Evolutionary conservation across 2,888 invertebrate genomes (phyloP), one percentile per base, ranked within the genome.

Genomic region (Andrena bucephala): DNA sequence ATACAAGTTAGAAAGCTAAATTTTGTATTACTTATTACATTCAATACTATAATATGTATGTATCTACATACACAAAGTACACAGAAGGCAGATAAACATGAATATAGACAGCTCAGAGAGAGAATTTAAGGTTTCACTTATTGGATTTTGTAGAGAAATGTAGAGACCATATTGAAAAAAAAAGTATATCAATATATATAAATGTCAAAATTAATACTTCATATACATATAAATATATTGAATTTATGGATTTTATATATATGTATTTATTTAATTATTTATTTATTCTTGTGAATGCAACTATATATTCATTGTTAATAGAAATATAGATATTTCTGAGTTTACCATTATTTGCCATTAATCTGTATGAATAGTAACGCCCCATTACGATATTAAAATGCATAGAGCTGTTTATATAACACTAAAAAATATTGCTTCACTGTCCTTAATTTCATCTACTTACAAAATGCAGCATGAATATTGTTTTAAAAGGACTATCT

Each of bases 121-220:
- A 86, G 71, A 90, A 89, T 91, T 92, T 92, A 90, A 90, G 90
- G 89, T 90, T 92, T 92, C 89, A 88, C 87, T 92, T 91, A 91
- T 91, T 90, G 90, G 89, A 92, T 87, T 75, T 81, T 65, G 68
- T 54, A 48, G 63, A 79, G 67, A 79, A 71, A 86, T 88, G 81
- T 67, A 81, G 42, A 65, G 52, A 76, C 60, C 62, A 65, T 42
- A 57, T 54, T 16, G 16, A 48, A 68, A 67, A 65, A 20, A 67
- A 60, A 16, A 5, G 7, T 48, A 48, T 27, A 57, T 72, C 42
- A 3, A 62, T 65, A 72, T 63, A 66, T 36, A 59, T 60, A 71
- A 78, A 73, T 59, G 29, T 66, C 24, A 52, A 2, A 20, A 60
- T 77, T 74, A 74, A 69, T 66, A 52, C 7, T 42, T 48, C 20